phyloP scores from a whole-genome alignment of 2,797 vertebrate genomes.

The Bovichtus variegatus region DNA sequence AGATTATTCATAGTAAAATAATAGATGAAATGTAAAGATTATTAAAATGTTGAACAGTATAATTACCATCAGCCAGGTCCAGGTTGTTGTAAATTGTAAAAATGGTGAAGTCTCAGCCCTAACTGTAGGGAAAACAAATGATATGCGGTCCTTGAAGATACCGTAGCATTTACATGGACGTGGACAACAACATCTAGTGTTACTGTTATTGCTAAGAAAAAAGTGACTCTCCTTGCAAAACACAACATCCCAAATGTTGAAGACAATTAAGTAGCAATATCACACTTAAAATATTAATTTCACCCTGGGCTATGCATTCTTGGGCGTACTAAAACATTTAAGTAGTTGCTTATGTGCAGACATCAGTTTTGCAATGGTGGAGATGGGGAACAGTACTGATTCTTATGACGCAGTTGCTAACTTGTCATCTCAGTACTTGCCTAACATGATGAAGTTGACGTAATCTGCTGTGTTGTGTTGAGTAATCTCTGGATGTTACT shows the following conservation, averaged over 20 bases:
- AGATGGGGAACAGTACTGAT: conserved; percentile 39
- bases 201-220: not conserved
- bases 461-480: conserved; percentile 60
- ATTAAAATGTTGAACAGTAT: conserved; percentile 15
- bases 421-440: conserved; percentile 54
- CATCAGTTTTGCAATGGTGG: conserved; percentile 63
- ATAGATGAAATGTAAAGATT: not conserved
- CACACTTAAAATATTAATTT: conserved; percentile 59
- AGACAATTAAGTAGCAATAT: conserved; percentile 33
- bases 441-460: conserved; percentile 59
- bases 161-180: not conserved
- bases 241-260: conserved; percentile 1
- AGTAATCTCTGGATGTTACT: conserved; percentile 69
- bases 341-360: conserved; percentile 43
- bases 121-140: conserved; percentile 5
- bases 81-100: conserved; percentile 3
- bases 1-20: conserved; percentile 8
- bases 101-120: not conserved
- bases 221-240: not conserved
- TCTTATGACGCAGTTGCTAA: conserved; percentile 64
- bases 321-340: conserved; percentile 39
- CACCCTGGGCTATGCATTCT: conserved; percentile 43
- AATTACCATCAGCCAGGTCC: conserved; percentile 1
- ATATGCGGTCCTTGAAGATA: not conserved
- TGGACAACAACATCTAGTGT: not conserved